Conservation (phyloP, 2,888 invertebrate genomes). For the Pardosa pseudoannulata region DNA sequence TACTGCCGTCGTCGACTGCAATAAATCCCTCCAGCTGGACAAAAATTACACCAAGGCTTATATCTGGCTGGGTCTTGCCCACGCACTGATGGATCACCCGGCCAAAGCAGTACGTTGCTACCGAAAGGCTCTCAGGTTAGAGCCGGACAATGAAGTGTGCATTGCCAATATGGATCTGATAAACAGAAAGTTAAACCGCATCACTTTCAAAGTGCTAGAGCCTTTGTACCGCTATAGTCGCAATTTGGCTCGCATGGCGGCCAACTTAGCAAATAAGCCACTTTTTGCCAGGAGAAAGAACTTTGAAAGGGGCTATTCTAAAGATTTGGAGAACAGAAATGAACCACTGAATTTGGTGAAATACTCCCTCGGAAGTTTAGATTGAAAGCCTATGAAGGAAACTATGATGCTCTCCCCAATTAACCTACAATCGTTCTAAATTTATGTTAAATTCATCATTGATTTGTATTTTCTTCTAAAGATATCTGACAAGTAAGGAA, state of each 20-base stretch:
- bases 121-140: slow-evolving; percentile 20
- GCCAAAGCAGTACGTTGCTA: slow-evolving; percentile 13
- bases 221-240: neutral
- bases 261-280: neutral
- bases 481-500: too few species aligned
- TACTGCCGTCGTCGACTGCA: slow-evolving; percentile 19
- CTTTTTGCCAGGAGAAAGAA: neutral
- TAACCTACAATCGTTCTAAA: too few species aligned
- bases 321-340: too few species aligned
- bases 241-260: neutral
- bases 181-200: neutral
- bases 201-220: neutral
- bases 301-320: neutral
- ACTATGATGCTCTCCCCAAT: too few species aligned
- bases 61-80: slow-evolving; percentile 15
- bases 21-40: slow-evolving; percentile 18
- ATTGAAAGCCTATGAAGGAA: too few species aligned
- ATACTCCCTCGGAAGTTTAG: too few species aligned
- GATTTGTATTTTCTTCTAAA: too few species aligned
- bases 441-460: too few species aligned
- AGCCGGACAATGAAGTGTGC: slow-evolving; percentile 15
- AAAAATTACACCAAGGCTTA: slow-evolving; percentile 29
- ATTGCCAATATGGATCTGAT: neutral
- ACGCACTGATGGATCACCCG: slow-evolving; percentile 4
- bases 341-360: too few species aligned